Evolutionary conservation across 2,797 vertebrate genomes (phyloP), one percentile per base, ranked within the genome.

Genomic region (Sebastes paucispinis): DNA sequence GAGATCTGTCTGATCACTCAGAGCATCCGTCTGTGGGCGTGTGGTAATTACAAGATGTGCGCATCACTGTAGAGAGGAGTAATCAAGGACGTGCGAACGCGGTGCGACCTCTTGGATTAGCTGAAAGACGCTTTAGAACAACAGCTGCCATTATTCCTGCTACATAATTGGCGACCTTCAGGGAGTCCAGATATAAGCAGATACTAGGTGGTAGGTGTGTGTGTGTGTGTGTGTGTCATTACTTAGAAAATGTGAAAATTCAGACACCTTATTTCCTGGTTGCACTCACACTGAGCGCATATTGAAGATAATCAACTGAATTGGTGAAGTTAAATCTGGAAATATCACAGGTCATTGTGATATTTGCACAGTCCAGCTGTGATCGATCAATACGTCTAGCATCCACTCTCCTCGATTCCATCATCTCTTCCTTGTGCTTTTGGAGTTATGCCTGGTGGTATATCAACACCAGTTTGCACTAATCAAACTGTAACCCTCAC

Each of bases 401-500:
- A 16, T 80, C 52, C 63, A n/a, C 47, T 70, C 55, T 20, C 69
- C 69, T 68, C 55, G 11, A 39, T 68, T 67, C 59, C 22, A 52
- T 84, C 74, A 66, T 81, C 50, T 72, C 84, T 47, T 81, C 43
- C 58, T 77, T 72, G 70, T 70, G 72, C 64, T 81, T 77, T 59
- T 86, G 84, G 84, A 88, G 73, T 77, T 36, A 64, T 43, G 80
- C 91, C 87, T 77, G 72, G 77, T 67, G 78, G 59, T 85, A 85
- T 73, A 91, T 93, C 90, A 92, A 58, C 68, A 69, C 64, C 75
- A 84, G 87, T 80, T 75, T 74, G 79, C 76, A 80, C 82, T 87
- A 88, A 81, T 88, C 81, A 91, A 89, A 90, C 87, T 89, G 81
- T 90, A 86, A 86, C 75, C 75, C 85, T 60, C 12, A 79, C 73